Evolutionary conservation across 2,113 vertebrate genomes (phyloP), one percentile per base, ranked within the genome.

Genomic region (Panthera tigris): DNA sequence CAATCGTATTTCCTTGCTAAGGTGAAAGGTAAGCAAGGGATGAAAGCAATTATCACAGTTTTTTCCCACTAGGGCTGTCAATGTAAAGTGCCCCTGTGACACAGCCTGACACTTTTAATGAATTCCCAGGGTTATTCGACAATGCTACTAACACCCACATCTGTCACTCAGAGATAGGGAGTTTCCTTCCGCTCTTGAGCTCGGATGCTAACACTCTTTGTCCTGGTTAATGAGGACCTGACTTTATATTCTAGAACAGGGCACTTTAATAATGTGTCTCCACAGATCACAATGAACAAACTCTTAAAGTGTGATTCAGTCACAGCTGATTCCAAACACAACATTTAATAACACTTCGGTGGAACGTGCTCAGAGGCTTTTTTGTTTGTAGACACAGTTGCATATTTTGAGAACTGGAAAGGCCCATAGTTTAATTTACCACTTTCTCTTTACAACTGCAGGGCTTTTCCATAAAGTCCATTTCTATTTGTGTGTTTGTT

Each of bases 1-100:
- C 61, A 94, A 21, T 83, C 2, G 1, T 61, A 80, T 94, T 97
- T 97, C 87, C 79, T 96, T 96, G 85, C 90, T 97, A 95, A 97
- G 92, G 94, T 95, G 97, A 96, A 97, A 98, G 92, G 93, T 96
- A 98, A 98, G 89, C 71, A 94, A 97, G 36, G 66, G 92, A 94
- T 94, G 73, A 94, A 96, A 97, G 97, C 93, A 98, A 95, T 97
- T 97, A 97, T 91, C 88, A 80, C 31, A 74, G 76, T 16, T 87
- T 82, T 82, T 81, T 52, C 52, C 73, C 63, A 48, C 48, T 48
- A 21, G 16, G 29, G 18, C 93, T 96, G 74, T 97, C 96, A 91
- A 78, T 83, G 76, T 63, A 85, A 55, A 45, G 45, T 96, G 91
- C 55, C 89, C 92, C 61, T 89, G 68, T 95, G 94, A 95, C 90